Base-by-base conservation (phyloP, 2,888 invertebrate species). In the Tenthredo scrophulariae region DNA sequence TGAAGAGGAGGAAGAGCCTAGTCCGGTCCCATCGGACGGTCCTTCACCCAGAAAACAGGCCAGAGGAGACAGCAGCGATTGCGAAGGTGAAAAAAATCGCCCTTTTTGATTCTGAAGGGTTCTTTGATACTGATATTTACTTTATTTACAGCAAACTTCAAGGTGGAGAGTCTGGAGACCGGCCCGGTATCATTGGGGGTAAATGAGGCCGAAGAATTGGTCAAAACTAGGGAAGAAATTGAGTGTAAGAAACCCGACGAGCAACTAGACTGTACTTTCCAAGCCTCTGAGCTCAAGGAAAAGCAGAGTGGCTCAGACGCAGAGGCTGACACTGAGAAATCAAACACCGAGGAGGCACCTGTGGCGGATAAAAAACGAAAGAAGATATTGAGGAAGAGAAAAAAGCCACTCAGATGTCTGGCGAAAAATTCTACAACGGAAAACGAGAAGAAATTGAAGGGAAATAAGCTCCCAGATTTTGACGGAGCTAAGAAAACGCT, bases 331-430 rank as follows among this genome's bases (percentile, higher is more conserved):
- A 93, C 93, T 10, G 94, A 94, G 85, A 93, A 93, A 93, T 88
- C 95, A 92, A 89, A 94, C 89, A 88, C 95, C 93, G 85, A 96
- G 94, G 91, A 96, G 94, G 91, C 94, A 93, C 88, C 94, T 93
- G 46, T 91, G 92, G 87, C 93, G 84, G 91, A 93, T 86, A 95
- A 94, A 91, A 95, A 94, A 93, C 96, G 94, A 89, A 92, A 94
- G 84, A 96, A 96, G 91, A 94, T 96, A 13, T 94, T 96, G 89
- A 94, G 96, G 89, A 96, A 96, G 92, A 94, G 96, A 54, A 96
- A 95, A 89, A 96, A 96, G 91, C 94, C 94, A 3, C 93, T 92
- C 74, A 94, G 94, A 85, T 92, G 92, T 33, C 86, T 90, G 4
- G 89, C 89, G 40, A 18, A 54, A 7, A 18, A 10, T 18, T 18